These are phyloP conservation scores for Terrapene triunguis DNA, from an alignment of 2,113 vertebrate species.

Conservation along the genomic window DNA sequence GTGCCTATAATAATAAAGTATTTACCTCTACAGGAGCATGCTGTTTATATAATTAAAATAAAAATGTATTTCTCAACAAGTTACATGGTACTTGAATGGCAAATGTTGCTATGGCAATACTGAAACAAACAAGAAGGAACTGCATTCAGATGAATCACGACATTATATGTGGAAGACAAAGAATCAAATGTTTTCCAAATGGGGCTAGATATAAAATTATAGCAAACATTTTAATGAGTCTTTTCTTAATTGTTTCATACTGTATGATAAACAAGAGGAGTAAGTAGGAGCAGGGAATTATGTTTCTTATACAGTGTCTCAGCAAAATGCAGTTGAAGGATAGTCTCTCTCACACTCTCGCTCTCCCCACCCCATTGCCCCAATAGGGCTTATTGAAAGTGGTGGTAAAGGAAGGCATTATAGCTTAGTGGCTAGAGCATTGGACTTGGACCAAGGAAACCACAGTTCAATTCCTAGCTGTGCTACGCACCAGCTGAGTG, in stretches of 20 bases:
- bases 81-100: slow-evolving; percentile 74
- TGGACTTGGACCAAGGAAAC: neutral
- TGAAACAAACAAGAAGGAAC: slow-evolving; percentile 73
- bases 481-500: neutral
- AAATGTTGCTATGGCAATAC: slow-evolving; percentile 72
- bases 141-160: slow-evolving; percentile 65
- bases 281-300: neutral
- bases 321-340: neutral
- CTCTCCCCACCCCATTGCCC: neutral
- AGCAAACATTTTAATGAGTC: slow-evolving; percentile 64
- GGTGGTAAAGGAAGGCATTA: neutral
- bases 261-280: neutral
- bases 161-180: slow-evolving; percentile 58
- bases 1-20: slow-evolving; percentile 18
- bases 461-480: neutral
- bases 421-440: neutral
- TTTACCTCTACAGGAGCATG: slow-evolving; percentile 61
- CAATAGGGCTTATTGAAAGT: neutral
- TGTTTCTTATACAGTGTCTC: slow-evolving; percentile 17
- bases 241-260: slow-evolving; percentile 46
- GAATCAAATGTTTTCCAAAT: slow-evolving; percentile 57
- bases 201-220: slow-evolving; percentile 57
- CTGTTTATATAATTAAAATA: slow-evolving; percentile 67
- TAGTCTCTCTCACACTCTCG: neutral
- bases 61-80: slow-evolving; percentile 66